Percentiles rank a stretch among this genome's conserved stretches.
Conservation (phyloP, 1,140 invertebrate species). For the Saxidomus purpurata region DNA sequence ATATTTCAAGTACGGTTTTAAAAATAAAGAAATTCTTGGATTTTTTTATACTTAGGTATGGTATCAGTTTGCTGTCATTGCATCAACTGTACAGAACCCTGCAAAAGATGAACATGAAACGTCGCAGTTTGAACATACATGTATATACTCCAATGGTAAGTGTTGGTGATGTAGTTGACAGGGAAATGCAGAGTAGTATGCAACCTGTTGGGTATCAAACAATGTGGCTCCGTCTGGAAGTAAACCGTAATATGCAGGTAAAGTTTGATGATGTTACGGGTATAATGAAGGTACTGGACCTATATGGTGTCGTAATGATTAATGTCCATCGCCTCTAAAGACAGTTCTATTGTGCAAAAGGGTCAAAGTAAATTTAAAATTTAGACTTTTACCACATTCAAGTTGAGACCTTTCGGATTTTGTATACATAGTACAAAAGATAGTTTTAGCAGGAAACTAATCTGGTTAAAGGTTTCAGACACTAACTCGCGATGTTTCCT, state of each 20-base stretch:
- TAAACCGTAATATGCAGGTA: constrained; percentile 6
- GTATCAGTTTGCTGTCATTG: constrained; percentile 20
- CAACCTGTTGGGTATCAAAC: neutral
- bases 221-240: too few species aligned
- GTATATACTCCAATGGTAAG: constrained; percentile 18
- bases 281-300: constrained; percentile 32
- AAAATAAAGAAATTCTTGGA: constrained; percentile 22
- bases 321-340: too few species aligned
- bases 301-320: neutral
- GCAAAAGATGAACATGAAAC: constrained; percentile 23
- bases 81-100: constrained; percentile 16
- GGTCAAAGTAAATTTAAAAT: constrained; percentile 15
- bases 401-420: constrained; percentile 33
- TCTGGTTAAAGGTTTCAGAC: constrained; percentile 42
- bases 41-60: constrained; percentile 16
- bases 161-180: neutral
- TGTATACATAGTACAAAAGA: constrained; percentile 40
- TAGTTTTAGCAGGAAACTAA: constrained; percentile 33
- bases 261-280: neutral
- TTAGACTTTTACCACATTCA: constrained; percentile 28
- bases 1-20: constrained; percentile 44
- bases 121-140: neutral
- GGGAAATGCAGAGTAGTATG: constrained; percentile 21
- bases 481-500: too few species aligned
- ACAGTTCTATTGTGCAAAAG: constrained; percentile 31